Evolutionary conservation across 2,797 vertebrate species (phyloP).

Genomic region (Enteromius viviparus): DNA sequence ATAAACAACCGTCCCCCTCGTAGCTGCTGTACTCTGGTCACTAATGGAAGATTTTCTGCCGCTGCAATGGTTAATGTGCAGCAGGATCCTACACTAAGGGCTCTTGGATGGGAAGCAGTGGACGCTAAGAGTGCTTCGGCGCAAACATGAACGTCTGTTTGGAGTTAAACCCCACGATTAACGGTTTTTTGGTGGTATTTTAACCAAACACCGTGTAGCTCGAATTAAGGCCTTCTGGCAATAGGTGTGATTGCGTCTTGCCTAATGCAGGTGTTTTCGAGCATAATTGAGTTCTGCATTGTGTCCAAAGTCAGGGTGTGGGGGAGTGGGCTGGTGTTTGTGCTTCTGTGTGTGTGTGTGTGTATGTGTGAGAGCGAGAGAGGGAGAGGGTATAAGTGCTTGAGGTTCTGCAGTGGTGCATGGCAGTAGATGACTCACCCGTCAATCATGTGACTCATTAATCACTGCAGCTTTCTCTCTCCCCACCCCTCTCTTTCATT

Average conservation of each 20-base stretch:
- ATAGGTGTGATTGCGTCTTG: slow-evolving; percentile 16
- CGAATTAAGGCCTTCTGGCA: slow-evolving; percentile 32
- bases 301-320: slow-evolving; percentile 45
- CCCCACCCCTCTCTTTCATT: slow-evolving; percentile 46
- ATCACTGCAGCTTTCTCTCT: slow-evolving; percentile 80
- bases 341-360: slow-evolving; percentile 18
- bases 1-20: slow-evolving; percentile 7
- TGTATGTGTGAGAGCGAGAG: neutral
- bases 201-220: slow-evolving; percentile 8
- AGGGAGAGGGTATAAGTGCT: slow-evolving; percentile 49
- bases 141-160: slow-evolving; percentile 37
- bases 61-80: slow-evolving; percentile 10
- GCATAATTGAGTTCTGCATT: slow-evolving; percentile 37
- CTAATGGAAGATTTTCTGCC: slow-evolving; percentile 41
- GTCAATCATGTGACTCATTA: slow-evolving; percentile 87
- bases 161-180: slow-evolving; percentile 40
- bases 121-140: slow-evolving; percentile 43
- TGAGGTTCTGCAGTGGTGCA: slow-evolving; percentile 77
- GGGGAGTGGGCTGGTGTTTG: slow-evolving; percentile 40
- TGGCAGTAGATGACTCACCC: slow-evolving; percentile 85
- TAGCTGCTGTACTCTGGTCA: slow-evolving; percentile 19
- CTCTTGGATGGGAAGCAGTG: slow-evolving; percentile 1
- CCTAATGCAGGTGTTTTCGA: slow-evolving; percentile 33
- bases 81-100: slow-evolving; percentile 10
- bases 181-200: slow-evolving; percentile 20